phyloP scores from a whole-genome alignment of 2,797 vertebrate genomes.

The Pterois miles region DNA sequence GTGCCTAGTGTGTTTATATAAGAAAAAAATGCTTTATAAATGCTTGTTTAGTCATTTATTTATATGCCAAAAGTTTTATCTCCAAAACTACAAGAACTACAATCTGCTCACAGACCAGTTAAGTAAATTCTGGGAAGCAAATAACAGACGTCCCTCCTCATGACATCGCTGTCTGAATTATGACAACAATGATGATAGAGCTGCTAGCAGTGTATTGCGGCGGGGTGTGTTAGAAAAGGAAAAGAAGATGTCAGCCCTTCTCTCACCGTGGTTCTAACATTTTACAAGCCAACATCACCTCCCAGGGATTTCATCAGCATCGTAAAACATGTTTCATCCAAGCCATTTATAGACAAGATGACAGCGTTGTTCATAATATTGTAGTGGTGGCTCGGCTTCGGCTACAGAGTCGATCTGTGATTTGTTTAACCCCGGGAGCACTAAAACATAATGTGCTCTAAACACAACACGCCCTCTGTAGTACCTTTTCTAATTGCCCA shows the following conservation, averaged over 20 bases:
- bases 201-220: slow-evolving; percentile 16
- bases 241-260: slow-evolving; percentile 45
- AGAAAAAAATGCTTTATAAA: not conserved
- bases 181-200: slow-evolving; percentile 10
- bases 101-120: not conserved
- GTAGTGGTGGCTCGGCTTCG: not conserved
- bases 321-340: slow-evolving; percentile 28
- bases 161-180: slow-evolving; percentile 39
- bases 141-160: slow-evolving; percentile 11
- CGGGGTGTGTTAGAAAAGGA: not conserved
- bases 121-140: slow-evolving; percentile 20
- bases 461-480: slow-evolving; percentile 20
- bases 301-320: slow-evolving; percentile 45
- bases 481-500: slow-evolving; percentile 57
- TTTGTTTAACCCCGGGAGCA: slow-evolving; percentile 45
- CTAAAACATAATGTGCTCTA: slow-evolving; percentile 32
- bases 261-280: slow-evolving; percentile 8
- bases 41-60: not conserved
- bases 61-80: not conserved
- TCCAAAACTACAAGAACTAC: not conserved
- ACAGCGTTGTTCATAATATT: slow-evolving; percentile 31
- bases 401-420: slow-evolving; percentile 33
- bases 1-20: no score
- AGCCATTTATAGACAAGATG: slow-evolving; percentile 43
- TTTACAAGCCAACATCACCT: slow-evolving; percentile 48